These are phyloP conservation scores for Larimichthys crocea DNA, from an alignment of 2,113 vertebrate species.

Conservation along the genomic window DNA sequence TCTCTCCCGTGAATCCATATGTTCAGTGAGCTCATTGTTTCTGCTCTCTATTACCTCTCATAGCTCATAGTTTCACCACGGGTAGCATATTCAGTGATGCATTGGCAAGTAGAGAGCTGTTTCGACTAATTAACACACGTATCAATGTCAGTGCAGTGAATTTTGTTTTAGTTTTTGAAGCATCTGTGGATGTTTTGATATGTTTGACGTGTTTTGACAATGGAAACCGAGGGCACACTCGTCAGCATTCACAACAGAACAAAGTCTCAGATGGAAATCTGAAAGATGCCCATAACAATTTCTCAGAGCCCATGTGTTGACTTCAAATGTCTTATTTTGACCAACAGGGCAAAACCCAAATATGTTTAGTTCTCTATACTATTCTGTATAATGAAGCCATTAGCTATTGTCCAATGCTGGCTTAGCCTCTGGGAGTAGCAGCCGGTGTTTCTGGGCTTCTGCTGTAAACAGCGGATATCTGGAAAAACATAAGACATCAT, in stretches of 20 bases:
- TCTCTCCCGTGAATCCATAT: neutral
- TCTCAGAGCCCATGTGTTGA: neutral
- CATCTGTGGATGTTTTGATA: neutral
- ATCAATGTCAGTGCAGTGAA: neutral
- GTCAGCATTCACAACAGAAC: neutral
- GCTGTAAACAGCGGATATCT: no score
- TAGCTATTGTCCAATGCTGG: no score
- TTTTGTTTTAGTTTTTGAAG: neutral
- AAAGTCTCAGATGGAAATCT: neutral
- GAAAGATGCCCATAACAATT: neutral
- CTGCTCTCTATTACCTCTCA: neutral
- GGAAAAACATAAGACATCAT: no score
- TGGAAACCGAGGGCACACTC: neutral
- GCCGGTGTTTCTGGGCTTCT: no score
- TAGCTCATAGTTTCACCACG: neutral
- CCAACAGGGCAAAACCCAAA: neutral
- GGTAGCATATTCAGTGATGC: neutral
- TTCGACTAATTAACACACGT: neutral
- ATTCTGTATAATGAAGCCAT: no score
- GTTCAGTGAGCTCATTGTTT: neutral
- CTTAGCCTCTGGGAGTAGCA: no score
- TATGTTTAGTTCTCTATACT: neutral
- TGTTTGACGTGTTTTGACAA: neutral
- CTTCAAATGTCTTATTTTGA: neutral
- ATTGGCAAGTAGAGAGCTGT: neutral